A percentile compares a stretch with the other conserved stretches of the same genome.
Conservation (phyloP, 2,797 vertebrate species). For the Halcyon chelicuti region DNA sequence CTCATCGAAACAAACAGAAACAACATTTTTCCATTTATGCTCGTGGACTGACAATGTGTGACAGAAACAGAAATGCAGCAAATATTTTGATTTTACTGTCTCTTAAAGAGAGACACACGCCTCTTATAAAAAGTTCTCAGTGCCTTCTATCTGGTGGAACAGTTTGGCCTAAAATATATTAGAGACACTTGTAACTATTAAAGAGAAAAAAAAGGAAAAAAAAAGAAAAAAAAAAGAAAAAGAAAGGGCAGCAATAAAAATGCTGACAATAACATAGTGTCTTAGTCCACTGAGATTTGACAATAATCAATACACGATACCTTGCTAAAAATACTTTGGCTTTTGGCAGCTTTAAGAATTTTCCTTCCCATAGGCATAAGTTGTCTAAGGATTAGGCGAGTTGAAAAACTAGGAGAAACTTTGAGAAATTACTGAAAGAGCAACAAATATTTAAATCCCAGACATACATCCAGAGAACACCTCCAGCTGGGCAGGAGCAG, state of each 20-base stretch:
- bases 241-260: conserved; percentile 35
- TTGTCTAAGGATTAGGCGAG: background rate
- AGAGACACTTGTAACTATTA: background rate
- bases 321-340: background rate
- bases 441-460: conserved; percentile 37
- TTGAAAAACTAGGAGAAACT: background rate
- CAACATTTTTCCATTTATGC: background rate
- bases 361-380: background rate
- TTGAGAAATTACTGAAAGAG: background rate
- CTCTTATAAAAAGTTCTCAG: background rate
- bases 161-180: background rate
- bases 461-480: background rate
- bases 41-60: background rate
- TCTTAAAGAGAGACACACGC: background rate
- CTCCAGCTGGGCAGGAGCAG: background rate
- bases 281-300: background rate
- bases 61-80: background rate
- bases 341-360: background rate
- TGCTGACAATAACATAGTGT: background rate
- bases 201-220: background rate
- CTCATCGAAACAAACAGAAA: background rate
- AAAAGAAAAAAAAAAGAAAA: conserved; percentile 1
- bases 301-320: conserved; percentile 7
- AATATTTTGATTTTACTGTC: background rate
- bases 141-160: background rate